phyloP scores from a whole-genome alignment of 2,113 vertebrate species.

The cattle (Bos taurus) region ARS-UCD2.0 NC_037338.1:86717501-86718000 shows the following conservation, averaged over 20 bases:
- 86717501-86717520: conserved; percentile 59
- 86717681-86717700: too few species aligned
- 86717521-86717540: conserved; percentile 70
- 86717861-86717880: conserved; percentile 1
- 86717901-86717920: background rate
- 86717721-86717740: too few species aligned
- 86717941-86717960: background rate
- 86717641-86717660: too few species aligned
- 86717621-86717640: background rate
- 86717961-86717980: background rate
- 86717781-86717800: too few species aligned
- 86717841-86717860: background rate
- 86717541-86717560: conserved; percentile 63
- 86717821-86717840: too few species aligned
- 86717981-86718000: fast-evolving
- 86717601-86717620: background rate
- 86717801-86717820: too few species aligned
- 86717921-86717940: background rate
- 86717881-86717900: background rate
- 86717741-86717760: too few species aligned
- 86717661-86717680: too few species aligned
- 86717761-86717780: too few species aligned
- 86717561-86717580: conserved; percentile 42
- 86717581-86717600: background rate
- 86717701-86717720: too few species aligned